Evolutionary conservation across 2,113 vertebrate species (phyloP), one percentile per base, ranked within the genome.

Genomic region (Chionis minor): DNA sequence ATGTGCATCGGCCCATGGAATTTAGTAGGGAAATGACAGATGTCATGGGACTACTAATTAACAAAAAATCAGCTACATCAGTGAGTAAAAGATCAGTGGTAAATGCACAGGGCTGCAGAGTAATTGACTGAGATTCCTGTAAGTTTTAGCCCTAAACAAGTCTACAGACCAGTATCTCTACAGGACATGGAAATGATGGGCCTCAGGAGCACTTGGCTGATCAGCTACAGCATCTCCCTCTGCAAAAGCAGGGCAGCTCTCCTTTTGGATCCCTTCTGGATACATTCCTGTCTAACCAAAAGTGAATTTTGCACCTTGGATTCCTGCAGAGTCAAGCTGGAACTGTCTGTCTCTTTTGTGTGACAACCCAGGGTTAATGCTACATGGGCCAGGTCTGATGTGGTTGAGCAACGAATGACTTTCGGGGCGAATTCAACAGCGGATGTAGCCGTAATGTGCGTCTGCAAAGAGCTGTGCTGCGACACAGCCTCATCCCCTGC

Each of bases 361-460:
- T 32, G n/a, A 38, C 61, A 47, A 4, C 7, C 10, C 10, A 22
- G 61, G 44, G 40, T 67, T 63, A 73, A 6, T 62, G 33, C 33
- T 66, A 21, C 54, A 20, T 0, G 13, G 54, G 35, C 61, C 1
- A 1, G n/a, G 14, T 44, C 65, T 84, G 77, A 79, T 69, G 70
- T n/a, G 65, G 47, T 74, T 91, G 55, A 63, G 45, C 45, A 45
- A 58, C 88, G 66, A 51, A 26, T 0, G 3, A 16, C 40, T 95
- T 82, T 78, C 33, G 44, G 65, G 35, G 11, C 12, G 33, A 82
- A 35, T 85, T 92, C 83, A 94, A 69, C 72, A 81, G 69, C 0
- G 0, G 61, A 86, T 69, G 70, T 33, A 79, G 49, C 62, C 1
- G 1, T 49, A 55, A 44, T 0, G 0, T 35, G 24, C 49, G 70